Evolutionary conservation across 2,113 vertebrate species (phyloP).

Genomic region (Otus sunia): DNA sequence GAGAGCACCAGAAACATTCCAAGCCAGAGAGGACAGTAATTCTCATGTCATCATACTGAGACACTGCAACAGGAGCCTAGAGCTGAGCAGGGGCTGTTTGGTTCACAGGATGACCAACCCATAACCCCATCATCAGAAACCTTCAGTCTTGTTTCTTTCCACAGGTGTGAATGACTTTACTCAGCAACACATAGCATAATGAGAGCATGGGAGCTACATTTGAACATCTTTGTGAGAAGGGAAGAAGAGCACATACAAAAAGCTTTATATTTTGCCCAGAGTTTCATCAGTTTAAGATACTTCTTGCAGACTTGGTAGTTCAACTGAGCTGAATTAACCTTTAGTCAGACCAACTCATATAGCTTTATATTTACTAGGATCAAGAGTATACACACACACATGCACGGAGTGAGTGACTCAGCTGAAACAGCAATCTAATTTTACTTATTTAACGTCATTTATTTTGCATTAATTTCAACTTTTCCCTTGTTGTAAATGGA

Average conservation of each 20-base stretch:
- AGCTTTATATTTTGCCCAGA: not conserved
- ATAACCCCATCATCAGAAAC: not conserved
- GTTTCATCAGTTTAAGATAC: not conserved
- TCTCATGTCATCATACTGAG: not conserved
- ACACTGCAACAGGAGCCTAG: not conserved
- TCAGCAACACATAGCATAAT: not conserved
- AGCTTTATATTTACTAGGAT: not conserved
- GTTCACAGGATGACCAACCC: not conserved
- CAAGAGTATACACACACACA: not conserved
- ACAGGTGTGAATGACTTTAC: not conserved
- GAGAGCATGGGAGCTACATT: not conserved
- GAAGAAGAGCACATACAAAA: not conserved
- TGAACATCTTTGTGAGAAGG: not conserved
- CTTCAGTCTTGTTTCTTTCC: not conserved
- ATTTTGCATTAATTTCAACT: not conserved
- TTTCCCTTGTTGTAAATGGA: not conserved
- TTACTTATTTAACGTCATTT: not conserved
- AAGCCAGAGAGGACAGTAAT: not conserved
- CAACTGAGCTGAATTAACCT: not conserved
- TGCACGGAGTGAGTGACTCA: not conserved
- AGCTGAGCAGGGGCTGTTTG: not conserved
- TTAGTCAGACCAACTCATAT: not conserved
- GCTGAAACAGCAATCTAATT: not conserved
- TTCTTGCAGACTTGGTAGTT: not conserved
- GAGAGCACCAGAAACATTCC: not conserved